Percentiles rank a stretch among this genome's conserved stretches.
Conservation (phyloP, 2,888 invertebrate species). For the Idaea straminata region DNA sequence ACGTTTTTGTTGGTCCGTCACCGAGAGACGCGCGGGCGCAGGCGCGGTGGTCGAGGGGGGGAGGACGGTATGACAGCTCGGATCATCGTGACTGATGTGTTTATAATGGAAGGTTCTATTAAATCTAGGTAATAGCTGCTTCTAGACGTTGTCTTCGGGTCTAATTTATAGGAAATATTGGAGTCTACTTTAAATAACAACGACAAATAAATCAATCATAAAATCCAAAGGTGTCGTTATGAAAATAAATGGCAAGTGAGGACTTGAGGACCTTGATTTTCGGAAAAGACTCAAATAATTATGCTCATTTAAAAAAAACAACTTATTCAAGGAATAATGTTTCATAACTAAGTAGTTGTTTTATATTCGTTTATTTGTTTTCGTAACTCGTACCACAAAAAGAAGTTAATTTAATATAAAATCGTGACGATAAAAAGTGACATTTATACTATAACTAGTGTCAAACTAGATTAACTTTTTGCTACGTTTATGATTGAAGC, state of each 20-base stretch:
- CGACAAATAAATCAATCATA: too few species aligned
- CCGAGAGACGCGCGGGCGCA: too few species aligned
- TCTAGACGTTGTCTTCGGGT: neutral
- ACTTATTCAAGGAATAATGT: too few species aligned
- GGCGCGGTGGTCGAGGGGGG: too few species aligned
- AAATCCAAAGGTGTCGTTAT: too few species aligned
- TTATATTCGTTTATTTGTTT: neutral
- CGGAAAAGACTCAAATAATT: too few species aligned
- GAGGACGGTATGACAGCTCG: too few species aligned
- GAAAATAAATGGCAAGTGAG: too few species aligned
- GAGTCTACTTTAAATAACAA: too few species aligned
- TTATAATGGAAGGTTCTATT: neutral
- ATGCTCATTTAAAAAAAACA: too few species aligned
- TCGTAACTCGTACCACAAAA: neutral
- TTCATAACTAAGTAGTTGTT: too few species aligned
- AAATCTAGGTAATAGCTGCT: neutral
- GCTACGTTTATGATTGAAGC: neutral
- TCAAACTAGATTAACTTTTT: conserved; percentile 1
- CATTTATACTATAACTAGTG: neutral
- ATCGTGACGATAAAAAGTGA: neutral
- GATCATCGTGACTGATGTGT: neutral
- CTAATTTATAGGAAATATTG: neutral
- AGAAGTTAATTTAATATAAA: neutral
- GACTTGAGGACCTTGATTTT: too few species aligned
- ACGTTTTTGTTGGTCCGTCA: neutral